phyloP scores from a whole-genome alignment of 1,140 invertebrate genomes.

The Drosophila aff. region DNA sequence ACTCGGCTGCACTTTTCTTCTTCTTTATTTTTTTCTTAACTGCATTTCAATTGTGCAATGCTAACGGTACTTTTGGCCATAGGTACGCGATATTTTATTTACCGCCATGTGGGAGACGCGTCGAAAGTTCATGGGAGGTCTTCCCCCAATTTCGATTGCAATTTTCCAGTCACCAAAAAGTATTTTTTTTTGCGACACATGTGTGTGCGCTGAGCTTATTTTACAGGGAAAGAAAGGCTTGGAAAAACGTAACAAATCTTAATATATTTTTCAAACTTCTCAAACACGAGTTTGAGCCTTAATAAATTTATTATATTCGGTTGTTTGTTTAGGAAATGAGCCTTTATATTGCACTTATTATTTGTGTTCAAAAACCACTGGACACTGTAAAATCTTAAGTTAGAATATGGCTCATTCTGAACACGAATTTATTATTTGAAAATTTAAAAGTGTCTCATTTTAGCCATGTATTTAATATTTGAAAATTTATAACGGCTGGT shows the following conservation, averaged over 20 bases:
- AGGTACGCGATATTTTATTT: slow-evolving; percentile 42
- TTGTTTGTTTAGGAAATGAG: too few species aligned
- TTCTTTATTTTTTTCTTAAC: slow-evolving; percentile 37
- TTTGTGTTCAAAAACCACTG: too few species aligned
- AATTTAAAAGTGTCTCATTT: too few species aligned
- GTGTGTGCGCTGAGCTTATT: not conserved
- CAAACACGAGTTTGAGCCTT: too few species aligned
- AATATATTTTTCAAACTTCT: too few species aligned
- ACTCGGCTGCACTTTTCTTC: slow-evolving; percentile 62
- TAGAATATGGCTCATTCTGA: too few species aligned
- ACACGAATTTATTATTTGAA: too few species aligned
- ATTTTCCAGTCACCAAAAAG: slow-evolving; percentile 5
- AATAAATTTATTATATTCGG: too few species aligned
- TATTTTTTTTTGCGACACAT: slow-evolving; percentile 22
- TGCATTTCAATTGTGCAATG: slow-evolving; percentile 81
- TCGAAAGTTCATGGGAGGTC: slow-evolving; percentile 74
- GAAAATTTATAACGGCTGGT: too few species aligned
- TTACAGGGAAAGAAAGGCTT: not conserved
- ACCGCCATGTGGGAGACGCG: slow-evolving; percentile 57
- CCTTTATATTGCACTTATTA: too few species aligned
- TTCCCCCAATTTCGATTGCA: slow-evolving; percentile 26
- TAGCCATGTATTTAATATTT: too few species aligned
- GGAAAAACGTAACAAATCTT: not conserved
- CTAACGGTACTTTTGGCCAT: slow-evolving; percentile 69
- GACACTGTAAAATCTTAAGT: too few species aligned